Conservation (phyloP, 2,113 vertebrate species). For the Clarias batrachus region DNA sequence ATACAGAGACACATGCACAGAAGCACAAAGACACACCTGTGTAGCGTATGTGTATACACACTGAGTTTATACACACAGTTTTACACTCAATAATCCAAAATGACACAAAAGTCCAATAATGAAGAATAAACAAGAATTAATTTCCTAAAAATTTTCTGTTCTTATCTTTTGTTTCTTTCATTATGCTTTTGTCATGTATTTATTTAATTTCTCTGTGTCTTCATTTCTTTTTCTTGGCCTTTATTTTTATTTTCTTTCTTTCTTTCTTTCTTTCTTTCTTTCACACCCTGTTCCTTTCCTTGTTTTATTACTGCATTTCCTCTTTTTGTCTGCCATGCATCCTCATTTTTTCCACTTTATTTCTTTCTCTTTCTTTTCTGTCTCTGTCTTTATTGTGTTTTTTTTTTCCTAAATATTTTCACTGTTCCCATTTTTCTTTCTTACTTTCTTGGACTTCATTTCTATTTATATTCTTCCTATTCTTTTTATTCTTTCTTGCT, state of each 20-base stretch:
- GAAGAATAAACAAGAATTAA: too few species aligned
- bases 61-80: not conserved
- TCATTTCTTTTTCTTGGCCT: accelerated
- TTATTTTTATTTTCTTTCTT: not conserved
- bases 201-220: too few species aligned
- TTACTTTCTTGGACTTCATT: too few species aligned
- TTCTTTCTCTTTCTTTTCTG: not conserved
- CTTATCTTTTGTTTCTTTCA: not conserved
- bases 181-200: not conserved
- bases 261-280: not conserved
- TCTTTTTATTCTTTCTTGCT: not conserved
- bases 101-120: too few species aligned
- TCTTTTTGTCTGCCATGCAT: not conserved
- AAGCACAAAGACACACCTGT: not conserved
- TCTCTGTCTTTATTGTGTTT: not conserved
- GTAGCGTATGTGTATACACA: not conserved
- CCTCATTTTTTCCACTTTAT: not conserved
- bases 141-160: too few species aligned
- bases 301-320: not conserved
- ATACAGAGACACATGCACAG: not conserved
- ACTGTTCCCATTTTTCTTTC: not conserved
- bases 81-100: too few species aligned
- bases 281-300: too few species aligned
- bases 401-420: not conserved
- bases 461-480: not conserved